Evolutionary conservation across 1,140 invertebrate species (phyloP).

Genomic region (Aphaenogaster rudis): DNA sequence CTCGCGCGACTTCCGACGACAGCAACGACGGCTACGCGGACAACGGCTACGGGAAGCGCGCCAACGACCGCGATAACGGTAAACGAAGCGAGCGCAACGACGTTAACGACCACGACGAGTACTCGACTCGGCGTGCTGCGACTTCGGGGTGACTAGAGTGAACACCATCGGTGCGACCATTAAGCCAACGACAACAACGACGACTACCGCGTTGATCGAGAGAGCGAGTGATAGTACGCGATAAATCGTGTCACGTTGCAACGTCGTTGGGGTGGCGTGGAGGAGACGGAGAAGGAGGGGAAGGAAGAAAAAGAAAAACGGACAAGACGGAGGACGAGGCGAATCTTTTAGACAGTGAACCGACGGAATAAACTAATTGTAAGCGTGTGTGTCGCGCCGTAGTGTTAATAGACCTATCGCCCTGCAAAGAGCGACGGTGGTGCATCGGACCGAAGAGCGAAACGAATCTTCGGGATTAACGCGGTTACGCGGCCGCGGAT

Average conservation of each 20-base stretch:
- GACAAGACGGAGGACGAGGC: neutral
- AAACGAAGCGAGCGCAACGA: constrained; percentile 54
- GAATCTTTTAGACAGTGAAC: constrained; percentile 14
- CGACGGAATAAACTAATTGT: neutral
- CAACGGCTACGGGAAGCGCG: constrained; percentile 38
- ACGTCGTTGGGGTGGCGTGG: constrained; percentile 81
- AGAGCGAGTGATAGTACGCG: constrained; percentile 72
- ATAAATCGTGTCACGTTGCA: constrained; percentile 74
- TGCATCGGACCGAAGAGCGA: neutral
- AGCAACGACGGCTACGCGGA: constrained; percentile 46
- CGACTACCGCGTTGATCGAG: constrained; percentile 9
- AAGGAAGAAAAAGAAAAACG: constrained; percentile 44
- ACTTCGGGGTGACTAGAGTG: constrained; percentile 66
- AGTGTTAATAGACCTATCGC: neutral
- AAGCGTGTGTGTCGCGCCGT: constrained; percentile 34
- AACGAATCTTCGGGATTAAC: constrained; percentile 23
- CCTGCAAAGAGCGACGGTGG: neutral
- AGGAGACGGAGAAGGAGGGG: constrained; percentile 63
- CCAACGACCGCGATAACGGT: constrained; percentile 55
- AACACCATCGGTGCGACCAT: constrained; percentile 13
- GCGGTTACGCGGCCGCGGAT: constrained; percentile 69
- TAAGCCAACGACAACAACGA: constrained; percentile 39
- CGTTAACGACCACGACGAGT: constrained; percentile 64
- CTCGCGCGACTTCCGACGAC: constrained; percentile 60
- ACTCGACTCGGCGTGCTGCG: constrained; percentile 64